Evolutionary conservation across 1,140 invertebrate species (phyloP), one percentile per base, ranked within the genome.

Genomic region (Rhagoletis zephyria): DNA sequence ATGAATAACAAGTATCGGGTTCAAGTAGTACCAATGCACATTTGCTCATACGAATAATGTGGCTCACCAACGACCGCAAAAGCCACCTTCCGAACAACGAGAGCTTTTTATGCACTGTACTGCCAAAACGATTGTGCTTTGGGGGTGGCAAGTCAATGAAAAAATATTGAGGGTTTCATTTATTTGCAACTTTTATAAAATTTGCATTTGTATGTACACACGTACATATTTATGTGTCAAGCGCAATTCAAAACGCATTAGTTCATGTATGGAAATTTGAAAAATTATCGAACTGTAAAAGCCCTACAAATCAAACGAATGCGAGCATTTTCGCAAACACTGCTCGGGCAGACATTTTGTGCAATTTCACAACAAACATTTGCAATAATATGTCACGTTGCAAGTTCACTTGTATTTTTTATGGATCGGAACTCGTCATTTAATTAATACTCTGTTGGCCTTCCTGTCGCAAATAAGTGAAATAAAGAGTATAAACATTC

Each of bases 321-420:
- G 74, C 16, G 45, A 19, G 7, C 16, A 81, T 56, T 30, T 81
- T 19, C 45, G n/a, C 48, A 81, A 56, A 19, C 56, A 56, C 16
- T 56, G 48, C 74, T 81, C 48, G 74, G 51, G 6, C 12, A 56
- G 6, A 81, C 2, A 56, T 81, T 81, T 81, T 19, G 16, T 56
- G 7, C 12, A 45, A 56, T 81, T 81, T 81, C 19, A 10, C 19
- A 59, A 9, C 16, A 81, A 48, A n/a, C 45, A 81, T 10, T 56
- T 19, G 30, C 30, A 30, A 30, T 30, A 30, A 30, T 30, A 30
- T 30, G 74, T 51, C 10, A 16, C 19, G 48, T 77, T 51, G 74
- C 74, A 81, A 81, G 48, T 81, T 81, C 74, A 81, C 48, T 14
- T 81, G 16, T 81, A 63, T n/a, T 63, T 63, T 63, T 63, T 63